Evolutionary conservation across 2,797 vertebrate species (phyloP).

Genomic region (Artibeus lituratus): DNA sequence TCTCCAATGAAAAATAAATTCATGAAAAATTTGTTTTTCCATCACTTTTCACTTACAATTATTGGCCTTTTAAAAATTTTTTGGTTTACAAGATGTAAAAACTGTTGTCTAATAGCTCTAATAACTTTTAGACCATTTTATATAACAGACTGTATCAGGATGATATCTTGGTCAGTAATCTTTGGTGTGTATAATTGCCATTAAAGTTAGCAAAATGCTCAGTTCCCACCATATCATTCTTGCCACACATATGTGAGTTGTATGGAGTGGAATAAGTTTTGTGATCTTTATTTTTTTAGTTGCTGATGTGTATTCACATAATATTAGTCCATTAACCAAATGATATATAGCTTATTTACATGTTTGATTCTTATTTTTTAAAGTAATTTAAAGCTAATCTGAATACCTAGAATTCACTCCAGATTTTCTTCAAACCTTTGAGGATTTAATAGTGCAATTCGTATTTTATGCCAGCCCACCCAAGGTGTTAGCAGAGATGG

Average conservation of each 20-base stretch:
- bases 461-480: conserved; percentile 73
- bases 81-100: background rate
- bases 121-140: background rate
- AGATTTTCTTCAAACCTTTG: conserved; percentile 66
- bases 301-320: background rate
- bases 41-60: background rate
- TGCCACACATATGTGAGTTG: background rate
- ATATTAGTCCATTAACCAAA: background rate
- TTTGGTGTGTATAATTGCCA: background rate
- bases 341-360: background rate
- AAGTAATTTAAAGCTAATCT: conserved; percentile 53
- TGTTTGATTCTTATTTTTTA: conserved; percentile 54
- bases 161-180: background rate
- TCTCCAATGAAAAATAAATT: background rate
- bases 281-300: background rate
- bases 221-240: background rate
- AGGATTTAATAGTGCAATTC: conserved; percentile 72
- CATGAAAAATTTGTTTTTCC: background rate
- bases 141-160: background rate
- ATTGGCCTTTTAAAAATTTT: background rate
- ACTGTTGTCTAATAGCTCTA: background rate
- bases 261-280: background rate
- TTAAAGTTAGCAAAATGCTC: background rate
- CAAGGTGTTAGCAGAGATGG: conserved; percentile 72
- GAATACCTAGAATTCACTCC: conserved; percentile 64